phyloP scores from a whole-genome alignment of 2,113 vertebrate genomes.

The Myrmecophaga tridactyla region DNA sequence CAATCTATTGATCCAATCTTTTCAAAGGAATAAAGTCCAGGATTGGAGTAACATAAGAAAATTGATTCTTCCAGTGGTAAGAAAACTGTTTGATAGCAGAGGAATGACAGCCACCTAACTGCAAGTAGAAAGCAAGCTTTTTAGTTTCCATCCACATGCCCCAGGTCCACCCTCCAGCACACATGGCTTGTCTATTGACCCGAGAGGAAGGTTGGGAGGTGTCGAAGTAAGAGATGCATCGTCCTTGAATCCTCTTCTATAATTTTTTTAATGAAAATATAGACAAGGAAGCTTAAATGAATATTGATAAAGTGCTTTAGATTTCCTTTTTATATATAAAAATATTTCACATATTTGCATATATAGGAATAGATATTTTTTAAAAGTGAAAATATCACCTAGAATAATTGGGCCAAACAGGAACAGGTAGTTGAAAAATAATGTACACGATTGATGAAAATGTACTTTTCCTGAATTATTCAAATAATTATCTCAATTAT shows the following conservation, averaged over 20 bases:
- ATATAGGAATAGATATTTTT: neutral
- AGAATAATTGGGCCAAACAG: neutral
- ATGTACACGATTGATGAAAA: neutral
- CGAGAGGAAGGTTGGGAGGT: neutral
- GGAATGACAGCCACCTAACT: neutral
- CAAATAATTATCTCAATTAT: neutral
- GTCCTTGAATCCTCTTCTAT: neutral
- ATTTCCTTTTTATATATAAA: neutral
- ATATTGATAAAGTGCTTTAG: neutral
- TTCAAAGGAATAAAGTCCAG: neutral
- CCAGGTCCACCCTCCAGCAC: neutral
- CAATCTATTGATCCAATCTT: neutral
- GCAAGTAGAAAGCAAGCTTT: neutral
- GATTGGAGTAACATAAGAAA: neutral
- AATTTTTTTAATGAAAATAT: neutral
- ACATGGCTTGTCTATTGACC: neutral
- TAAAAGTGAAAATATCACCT: neutral
- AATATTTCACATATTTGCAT: neutral
- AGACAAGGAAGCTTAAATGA: neutral
- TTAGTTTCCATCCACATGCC: neutral
- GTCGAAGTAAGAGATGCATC: neutral
- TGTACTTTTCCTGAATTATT: neutral
- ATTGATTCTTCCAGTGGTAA: neutral
- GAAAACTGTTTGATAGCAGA: neutral
- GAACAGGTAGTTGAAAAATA: neutral